A percentile compares a stretch with the other conserved stretches of the same genome.
Conservation (phyloP, 1,140 invertebrate species). For the Caenorhabditis brenneri region DNA sequence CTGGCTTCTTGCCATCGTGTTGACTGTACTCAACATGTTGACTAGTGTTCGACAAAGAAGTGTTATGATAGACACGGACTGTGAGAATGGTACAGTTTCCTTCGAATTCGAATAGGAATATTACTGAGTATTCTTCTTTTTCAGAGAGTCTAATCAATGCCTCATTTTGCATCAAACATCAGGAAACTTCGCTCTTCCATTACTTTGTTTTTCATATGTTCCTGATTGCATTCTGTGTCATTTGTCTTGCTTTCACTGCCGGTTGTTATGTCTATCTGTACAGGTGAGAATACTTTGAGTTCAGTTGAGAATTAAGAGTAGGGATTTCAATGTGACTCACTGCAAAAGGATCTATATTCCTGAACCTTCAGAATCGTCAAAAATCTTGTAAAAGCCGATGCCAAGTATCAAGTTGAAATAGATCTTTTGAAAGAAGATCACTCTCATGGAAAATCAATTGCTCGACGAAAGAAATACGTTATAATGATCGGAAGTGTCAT, state of each 20-base stretch:
- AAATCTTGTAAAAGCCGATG: conserved; percentile 2
- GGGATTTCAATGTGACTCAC: too few relatives aligned
- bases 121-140: neutral
- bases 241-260: conserved; percentile 45
- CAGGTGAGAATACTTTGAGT: neutral
- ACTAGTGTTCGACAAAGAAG: neutral
- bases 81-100: conserved; percentile 41
- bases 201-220: conserved; percentile 32
- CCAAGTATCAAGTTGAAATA: neutral
- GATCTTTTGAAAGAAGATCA: conserved; percentile 39
- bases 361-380: conserved; percentile 1
- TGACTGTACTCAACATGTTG: conserved; percentile 43
- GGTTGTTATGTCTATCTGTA: conserved; percentile 41
- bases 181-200: neutral
- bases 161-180: conserved; percentile 36
- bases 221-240: conserved; percentile 42
- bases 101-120: neutral
- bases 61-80: conserved; percentile 46
- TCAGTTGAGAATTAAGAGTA: too few relatives aligned
- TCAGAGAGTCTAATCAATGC: neutral
- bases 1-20: conserved; percentile 27
- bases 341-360: neutral
- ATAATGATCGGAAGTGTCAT: conserved; percentile 48
- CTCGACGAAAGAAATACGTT: conserved; percentile 38
- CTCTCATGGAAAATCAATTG: conserved; percentile 42